Evolutionary conservation across 2,797 vertebrate genomes (phyloP).

Genomic region (Mus spretus): DNA sequence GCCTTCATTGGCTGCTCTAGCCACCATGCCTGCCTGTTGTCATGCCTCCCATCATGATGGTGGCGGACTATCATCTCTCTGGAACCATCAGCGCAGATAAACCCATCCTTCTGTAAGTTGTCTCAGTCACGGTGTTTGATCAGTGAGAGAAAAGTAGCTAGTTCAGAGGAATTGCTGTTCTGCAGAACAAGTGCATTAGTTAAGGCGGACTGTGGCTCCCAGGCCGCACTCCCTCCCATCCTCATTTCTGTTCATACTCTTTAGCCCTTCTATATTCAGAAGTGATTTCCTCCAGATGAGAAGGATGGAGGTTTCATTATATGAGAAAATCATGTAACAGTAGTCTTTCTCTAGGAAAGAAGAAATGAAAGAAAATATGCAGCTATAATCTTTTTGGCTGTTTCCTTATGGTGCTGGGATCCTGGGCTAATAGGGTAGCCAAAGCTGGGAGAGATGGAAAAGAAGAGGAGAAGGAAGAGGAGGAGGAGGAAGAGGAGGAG

Average conservation of each 20-base stretch:
- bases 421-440: too few relatives aligned
- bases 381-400: background rate
- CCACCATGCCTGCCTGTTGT: background rate
- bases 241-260: background rate
- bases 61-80: background rate
- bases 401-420: background rate
- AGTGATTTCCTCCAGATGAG: background rate
- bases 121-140: background rate
- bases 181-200: background rate
- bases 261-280: background rate
- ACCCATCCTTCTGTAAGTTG: background rate
- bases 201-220: background rate
- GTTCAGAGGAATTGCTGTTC: background rate
- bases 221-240: background rate
- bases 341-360: constrained; percentile 54
- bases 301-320: constrained; percentile 70
- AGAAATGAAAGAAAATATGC: constrained; percentile 39
- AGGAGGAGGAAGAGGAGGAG: background rate
- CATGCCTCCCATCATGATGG: background rate
- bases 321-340: constrained; percentile 63
- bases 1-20: background rate
- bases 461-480: background rate
- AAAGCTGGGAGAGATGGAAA: background rate
- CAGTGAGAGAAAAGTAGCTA: background rate
- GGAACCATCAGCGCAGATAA: background rate